Conservation (phyloP, 2,113 vertebrate species). For the Propithecus coquereli region DNA sequence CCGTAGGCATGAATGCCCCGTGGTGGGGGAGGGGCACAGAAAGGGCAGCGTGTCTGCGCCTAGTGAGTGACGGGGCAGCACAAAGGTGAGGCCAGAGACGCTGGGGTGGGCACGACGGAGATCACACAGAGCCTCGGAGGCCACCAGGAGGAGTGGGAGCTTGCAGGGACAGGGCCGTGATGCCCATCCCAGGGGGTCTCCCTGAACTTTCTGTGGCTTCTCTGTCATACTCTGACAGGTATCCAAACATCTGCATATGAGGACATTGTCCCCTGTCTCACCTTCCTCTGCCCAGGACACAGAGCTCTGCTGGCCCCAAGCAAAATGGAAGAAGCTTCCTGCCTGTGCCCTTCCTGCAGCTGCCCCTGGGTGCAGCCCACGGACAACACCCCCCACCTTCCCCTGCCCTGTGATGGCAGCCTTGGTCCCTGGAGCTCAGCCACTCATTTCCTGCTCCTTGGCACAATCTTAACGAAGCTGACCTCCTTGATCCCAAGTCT, state of each 20-base stretch:
- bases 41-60: not conserved
- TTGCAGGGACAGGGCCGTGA: too few relatives aligned
- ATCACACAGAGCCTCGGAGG: fast-evolving
- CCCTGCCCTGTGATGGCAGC: not conserved
- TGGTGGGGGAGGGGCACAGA: not conserved
- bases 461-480: not conserved
- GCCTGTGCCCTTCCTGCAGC: not conserved
- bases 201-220: not conserved
- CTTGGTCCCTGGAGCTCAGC: not conserved
- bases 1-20: not conserved
- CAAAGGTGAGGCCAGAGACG: not conserved
- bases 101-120: fast-evolving
- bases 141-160: not conserved
- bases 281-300: not conserved
- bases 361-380: fast-evolving
- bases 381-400: too few relatives aligned
- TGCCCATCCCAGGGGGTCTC: not conserved
- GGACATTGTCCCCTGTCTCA: not conserved
- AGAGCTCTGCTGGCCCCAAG: not conserved
- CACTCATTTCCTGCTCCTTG: not conserved
- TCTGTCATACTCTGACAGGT: not conserved
- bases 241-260: not conserved
- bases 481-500: not conserved
- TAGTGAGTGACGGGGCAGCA: too few relatives aligned
- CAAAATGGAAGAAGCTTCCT: too few relatives aligned